Base-by-base conservation (phyloP, 1,140 invertebrate genomes). In the Rhynchophorus ferrugineus region DNA sequence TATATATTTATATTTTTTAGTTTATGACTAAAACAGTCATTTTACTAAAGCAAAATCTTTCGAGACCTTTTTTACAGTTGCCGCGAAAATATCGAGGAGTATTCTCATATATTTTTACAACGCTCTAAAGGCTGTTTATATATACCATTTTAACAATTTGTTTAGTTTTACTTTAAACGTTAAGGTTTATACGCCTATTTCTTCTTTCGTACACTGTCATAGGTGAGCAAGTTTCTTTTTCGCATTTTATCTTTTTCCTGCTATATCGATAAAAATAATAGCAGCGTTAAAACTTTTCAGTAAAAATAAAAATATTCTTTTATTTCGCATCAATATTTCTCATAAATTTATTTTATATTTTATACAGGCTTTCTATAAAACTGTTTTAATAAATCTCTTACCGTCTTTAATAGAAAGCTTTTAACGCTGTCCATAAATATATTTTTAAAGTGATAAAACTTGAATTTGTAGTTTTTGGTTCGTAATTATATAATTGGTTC, bases 1-100 rank as follows among this genome's bases (percentile, higher is more conserved):
- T n/a, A n/a, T n/a, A n/a, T n/a, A n/a, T 37, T 37, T 37, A 37
- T 37, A 13, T n/a, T 9, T 16, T 37, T 7, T 37, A 13, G 35
- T 37, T 37, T 37, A 37, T 16, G 35, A 37, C 13, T 37, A 13
- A 16, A 37, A 2, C n/a, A 37, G 2, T 16, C 17, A 16, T 37
- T 37, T 37, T 37, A 37, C 35, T 37, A 37, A 16, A 13, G 11
- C 14, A 37, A 37, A 37, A 37, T 37, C 35, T 3, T 37, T 37
- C 11, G 3, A 13, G 17, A 37, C 6, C 35, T 13, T 37, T 37
- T 37, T 37, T 37, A 37, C 35, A 37, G 35, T 37, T 37, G 14
- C 7, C 1, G 2, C n/a, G 35, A 37, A 37, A 37, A 37, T 5
- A 13, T 6, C 35, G 17, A 9, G 13, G n/a, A 37, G 35, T 37